A percentile compares a stretch with the other conserved stretches of the same genome.
Evolutionary conservation across 2,113 vertebrate genomes (phyloP).

Genomic region (Clarias batrachus): DNA sequence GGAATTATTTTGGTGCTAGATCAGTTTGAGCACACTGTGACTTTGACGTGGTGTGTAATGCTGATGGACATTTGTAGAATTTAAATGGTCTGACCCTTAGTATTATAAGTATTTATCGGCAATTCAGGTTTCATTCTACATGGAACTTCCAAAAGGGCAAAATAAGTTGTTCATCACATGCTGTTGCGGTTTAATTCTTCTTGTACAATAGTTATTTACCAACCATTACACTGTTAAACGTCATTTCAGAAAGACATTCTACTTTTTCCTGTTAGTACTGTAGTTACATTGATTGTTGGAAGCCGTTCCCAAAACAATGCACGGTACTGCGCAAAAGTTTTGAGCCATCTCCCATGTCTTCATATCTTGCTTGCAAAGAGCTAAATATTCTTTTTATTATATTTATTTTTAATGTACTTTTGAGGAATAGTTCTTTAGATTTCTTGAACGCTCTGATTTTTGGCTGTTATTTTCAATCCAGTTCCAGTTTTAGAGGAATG

Average conservation of each 20-base stretch:
- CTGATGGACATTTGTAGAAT: neutral
- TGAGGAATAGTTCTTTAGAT: no score
- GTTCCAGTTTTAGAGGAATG: no score
- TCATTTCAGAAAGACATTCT: neutral
- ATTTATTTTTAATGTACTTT: no score
- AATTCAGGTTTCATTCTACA: neutral
- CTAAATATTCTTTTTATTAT: no score
- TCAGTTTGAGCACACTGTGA: neutral
- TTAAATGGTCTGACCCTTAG: neutral
- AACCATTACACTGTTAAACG: neutral
- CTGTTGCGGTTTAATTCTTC: neutral
- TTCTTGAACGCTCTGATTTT: no score
- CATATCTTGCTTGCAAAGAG: no score
- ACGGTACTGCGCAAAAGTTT: no score
- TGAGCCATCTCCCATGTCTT: no score
- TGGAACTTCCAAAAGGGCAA: neutral
- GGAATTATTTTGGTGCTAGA: neutral
- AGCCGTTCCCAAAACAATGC: neutral
- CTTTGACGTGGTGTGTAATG: neutral
- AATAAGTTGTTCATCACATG: neutral
- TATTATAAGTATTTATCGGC: neutral
- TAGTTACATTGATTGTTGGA: neutral
- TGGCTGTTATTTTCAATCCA: no score
- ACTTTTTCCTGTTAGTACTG: neutral
- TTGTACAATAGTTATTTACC: neutral